These are phyloP conservation scores for Thymallus thymallus DNA, from an alignment of 2,113 vertebrate genomes.

Conservation along the genomic window DNA sequence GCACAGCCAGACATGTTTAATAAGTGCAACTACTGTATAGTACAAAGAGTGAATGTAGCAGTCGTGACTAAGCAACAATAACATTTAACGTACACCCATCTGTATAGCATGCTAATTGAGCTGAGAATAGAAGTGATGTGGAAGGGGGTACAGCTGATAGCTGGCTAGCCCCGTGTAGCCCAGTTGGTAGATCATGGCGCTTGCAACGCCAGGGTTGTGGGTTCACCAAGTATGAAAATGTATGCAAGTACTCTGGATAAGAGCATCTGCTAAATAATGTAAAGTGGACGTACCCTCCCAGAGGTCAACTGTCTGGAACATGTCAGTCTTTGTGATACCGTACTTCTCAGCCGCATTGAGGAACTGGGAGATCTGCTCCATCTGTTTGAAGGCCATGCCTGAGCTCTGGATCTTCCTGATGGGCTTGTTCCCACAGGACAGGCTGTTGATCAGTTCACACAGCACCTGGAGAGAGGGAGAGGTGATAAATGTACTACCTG, in stretches of 20 bases:
- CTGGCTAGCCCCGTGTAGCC: no score
- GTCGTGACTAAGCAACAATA: no score
- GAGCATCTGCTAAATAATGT: no score
- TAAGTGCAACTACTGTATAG: neutral
- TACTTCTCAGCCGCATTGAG: slow-evolving; percentile 87
- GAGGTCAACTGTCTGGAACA: slow-evolving; percentile 96
- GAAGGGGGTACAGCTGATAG: no score
- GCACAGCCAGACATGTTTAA: slow-evolving; percentile 1
- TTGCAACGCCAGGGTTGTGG: no score
- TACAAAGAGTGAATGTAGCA: neutral
- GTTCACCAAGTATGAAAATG: no score
- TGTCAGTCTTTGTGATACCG: slow-evolving; percentile 86
- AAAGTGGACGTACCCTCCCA: slow-evolving; percentile 88
- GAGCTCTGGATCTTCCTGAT: slow-evolving; percentile 80
- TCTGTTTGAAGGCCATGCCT: slow-evolving; percentile 93
- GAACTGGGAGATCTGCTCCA: slow-evolving; percentile 94
- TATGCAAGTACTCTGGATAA: no score
- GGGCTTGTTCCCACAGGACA: slow-evolving; percentile 76
- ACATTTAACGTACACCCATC: neutral
- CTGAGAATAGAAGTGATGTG: no score
- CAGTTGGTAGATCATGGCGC: no score
- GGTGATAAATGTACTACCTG: neutral
- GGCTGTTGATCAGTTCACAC: slow-evolving; percentile 88
- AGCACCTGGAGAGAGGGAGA: slow-evolving; percentile 75
- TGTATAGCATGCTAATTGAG: no score